Base-by-base conservation (phyloP, 2,888 invertebrate genomes). In the Limnephilus marmoratus region DNA sequence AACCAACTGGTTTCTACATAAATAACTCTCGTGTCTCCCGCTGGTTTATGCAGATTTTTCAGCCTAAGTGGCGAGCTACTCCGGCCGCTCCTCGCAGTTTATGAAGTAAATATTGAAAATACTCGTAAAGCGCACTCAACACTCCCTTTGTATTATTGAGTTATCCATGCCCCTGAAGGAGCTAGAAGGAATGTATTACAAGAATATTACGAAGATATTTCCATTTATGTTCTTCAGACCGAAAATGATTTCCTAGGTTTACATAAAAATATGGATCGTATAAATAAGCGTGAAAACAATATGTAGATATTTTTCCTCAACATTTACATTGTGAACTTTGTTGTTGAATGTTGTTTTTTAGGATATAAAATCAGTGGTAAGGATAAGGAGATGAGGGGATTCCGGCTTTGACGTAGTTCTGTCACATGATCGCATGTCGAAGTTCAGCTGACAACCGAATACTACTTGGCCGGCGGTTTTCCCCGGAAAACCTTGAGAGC, bases 1-100 rank as follows among this genome's bases (percentile, higher is more conserved):
- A 86, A 24, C 88, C 88, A 68, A 88, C 88, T 88, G 88, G 88
- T 88, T 86, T 88, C 34, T 29, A 88, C 88, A 88, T 88, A 88
- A 88, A 88, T 88, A 88, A 88, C 88, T 88, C 88, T 41, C 68
- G 68, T 45, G 88, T 53, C 88, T 68, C 88, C 88, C 88, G 88
- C 88, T 68, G 88, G 31, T 88, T 88, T 68, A 88, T 88, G 88
- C 68, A 88, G 68, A 88, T 88, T 88, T 88, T 45, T 68, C 31
- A 88, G 53, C 88, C 86, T 86, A 86, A 88, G 88, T 88, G 68
- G 88, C 88, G 88, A 88, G 34, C 86, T 86, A 29, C 86, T 86
- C 29, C 86, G 41, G 86, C n/a, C 24, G 49, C 13, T 86, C 24
- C 29, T 49, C 86, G 86, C 41, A 86, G 49, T 86, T 86, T 45